Evolutionary conservation across 2,888 invertebrate species (phyloP).

Genomic region (Epinotia bilunana): DNA sequence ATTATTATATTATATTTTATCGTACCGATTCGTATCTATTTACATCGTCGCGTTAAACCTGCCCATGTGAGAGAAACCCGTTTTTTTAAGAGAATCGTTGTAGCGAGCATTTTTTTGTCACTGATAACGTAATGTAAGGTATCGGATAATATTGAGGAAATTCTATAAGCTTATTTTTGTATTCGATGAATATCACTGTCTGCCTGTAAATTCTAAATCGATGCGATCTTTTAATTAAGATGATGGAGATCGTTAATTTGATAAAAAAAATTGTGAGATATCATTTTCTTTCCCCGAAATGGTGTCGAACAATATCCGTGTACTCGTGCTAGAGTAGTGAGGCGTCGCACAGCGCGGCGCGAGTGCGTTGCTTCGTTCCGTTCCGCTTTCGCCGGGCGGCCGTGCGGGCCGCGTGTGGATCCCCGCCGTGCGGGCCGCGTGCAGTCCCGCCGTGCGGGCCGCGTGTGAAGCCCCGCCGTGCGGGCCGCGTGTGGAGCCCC

Average conservation of each 20-base stretch:
- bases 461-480: constrained; percentile 46
- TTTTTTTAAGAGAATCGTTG: constrained; percentile 71
- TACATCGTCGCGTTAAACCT: constrained; percentile 66
- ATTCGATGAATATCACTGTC: constrained; percentile 80
- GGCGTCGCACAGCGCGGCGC: constrained; percentile 53
- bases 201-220: constrained; percentile 78
- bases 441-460: constrained; percentile 47
- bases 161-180: constrained; percentile 84
- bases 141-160: constrained; percentile 80
- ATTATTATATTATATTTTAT: constrained; percentile 48
- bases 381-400: constrained; percentile 49
- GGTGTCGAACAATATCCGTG: constrained; percentile 73
- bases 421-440: constrained; percentile 46
- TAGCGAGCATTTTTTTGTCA: constrained; percentile 75
- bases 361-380: constrained; percentile 25
- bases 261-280: constrained; percentile 69
- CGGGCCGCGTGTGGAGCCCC: constrained; percentile 32
- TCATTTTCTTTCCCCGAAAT: constrained; percentile 80
- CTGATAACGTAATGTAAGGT: constrained; percentile 78
- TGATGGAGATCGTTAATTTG: constrained; percentile 59
- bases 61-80: constrained; percentile 66
- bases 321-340: constrained; percentile 72
- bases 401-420: constrained; percentile 51
- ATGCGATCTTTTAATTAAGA: constrained; percentile 61
- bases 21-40: constrained; percentile 65